Evolutionary conservation across 1,140 invertebrate genomes (phyloP).

Genomic region (Drosophila kurseongensis): DNA sequence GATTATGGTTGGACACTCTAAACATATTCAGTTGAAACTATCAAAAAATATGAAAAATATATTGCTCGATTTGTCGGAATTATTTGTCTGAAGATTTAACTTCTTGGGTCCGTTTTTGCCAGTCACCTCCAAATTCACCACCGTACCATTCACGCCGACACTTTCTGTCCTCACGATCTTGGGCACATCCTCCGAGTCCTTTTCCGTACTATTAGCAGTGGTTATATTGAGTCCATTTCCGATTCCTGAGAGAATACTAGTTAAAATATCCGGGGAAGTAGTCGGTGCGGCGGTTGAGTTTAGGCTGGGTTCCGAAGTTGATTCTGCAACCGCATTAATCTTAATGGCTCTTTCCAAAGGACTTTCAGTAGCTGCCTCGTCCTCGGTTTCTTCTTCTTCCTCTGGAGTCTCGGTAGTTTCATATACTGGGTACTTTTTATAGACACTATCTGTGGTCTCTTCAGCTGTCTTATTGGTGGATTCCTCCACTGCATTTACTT

Average conservation of each 20-base stretch:
- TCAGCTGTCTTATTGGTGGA: background rate
- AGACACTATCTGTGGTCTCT: background rate
- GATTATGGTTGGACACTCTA: background rate
- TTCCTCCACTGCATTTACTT: slow-evolving; percentile 1
- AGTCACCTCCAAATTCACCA: slow-evolving; percentile 4
- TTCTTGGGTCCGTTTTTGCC: slow-evolving; percentile 1
- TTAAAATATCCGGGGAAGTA: no score
- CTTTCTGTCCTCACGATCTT: slow-evolving; percentile 1
- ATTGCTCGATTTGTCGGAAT: background rate
- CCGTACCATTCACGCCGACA: background rate
- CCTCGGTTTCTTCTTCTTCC: background rate
- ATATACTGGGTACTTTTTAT: background rate
- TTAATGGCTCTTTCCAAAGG: background rate
- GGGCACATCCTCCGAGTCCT: background rate
- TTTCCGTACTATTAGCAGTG: background rate
- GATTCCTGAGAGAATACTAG: background rate
- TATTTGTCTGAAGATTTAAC: background rate
- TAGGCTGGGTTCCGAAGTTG: background rate
- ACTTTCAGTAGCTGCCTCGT: background rate
- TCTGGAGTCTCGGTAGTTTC: background rate
- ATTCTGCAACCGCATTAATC: background rate
- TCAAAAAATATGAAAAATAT: slow-evolving; percentile 1
- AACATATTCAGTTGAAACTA: no score
- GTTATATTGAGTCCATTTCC: background rate
- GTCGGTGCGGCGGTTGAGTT: background rate